These are phyloP conservation scores for Epinotia bilunana DNA, from an alignment of 2,888 invertebrate genomes.

Conservation along the genomic window DNA sequence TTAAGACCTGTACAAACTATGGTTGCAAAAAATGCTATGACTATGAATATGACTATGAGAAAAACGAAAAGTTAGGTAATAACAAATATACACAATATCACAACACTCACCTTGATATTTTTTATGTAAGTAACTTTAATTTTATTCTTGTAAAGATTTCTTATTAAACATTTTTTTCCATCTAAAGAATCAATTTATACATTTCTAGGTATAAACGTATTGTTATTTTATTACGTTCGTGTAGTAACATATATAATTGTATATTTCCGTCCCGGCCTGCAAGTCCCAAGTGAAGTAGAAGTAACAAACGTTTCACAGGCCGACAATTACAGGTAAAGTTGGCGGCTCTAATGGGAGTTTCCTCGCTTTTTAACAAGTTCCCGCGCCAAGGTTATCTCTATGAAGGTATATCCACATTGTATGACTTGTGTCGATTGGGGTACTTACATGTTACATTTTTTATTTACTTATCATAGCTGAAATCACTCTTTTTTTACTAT, in stretches of 20 bases:
- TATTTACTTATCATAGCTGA: too few species aligned
- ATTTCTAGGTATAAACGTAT: not conserved
- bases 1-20: too few species aligned
- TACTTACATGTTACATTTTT: not conserved
- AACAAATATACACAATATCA: too few species aligned
- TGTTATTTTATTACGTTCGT: not conserved
- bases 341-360: conserved; percentile 70
- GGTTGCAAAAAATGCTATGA: too few species aligned
- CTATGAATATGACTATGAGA: too few species aligned
- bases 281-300: conserved; percentile 29
- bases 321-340: conserved; percentile 50
- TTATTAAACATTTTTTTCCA: too few species aligned
- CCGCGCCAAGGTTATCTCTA: conserved; percentile 49
- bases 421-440: not conserved
- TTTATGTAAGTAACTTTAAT: too few species aligned
- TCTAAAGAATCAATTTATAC: too few species aligned
- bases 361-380: conserved; percentile 78
- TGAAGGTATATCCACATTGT: conserved; percentile 3
- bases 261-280: conserved; percentile 9
- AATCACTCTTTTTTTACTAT: not conserved
- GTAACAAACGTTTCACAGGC: conserved; percentile 35
- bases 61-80: too few species aligned
- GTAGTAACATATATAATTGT: conserved; percentile 10
- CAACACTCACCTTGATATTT: too few species aligned
- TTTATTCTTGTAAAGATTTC: too few species aligned